Conservation (phyloP, 1,140 invertebrate species). For the Drosophila baimaii region DNA sequence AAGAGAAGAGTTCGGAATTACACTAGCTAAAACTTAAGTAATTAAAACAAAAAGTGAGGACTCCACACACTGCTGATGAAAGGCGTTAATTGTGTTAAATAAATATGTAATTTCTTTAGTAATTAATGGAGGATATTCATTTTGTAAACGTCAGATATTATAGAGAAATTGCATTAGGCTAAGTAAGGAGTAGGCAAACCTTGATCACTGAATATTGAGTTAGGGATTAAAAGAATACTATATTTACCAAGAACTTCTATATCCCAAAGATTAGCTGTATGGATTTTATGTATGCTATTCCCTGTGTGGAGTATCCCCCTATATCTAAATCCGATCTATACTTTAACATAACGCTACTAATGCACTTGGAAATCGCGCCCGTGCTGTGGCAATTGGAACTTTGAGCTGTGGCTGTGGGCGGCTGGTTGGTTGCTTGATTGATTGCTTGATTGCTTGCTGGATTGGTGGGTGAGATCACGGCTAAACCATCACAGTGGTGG, state of each 20-base stretch:
- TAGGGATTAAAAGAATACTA: neutral
- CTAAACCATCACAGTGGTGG: conserved; percentile 86
- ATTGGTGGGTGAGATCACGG: conserved; percentile 66
- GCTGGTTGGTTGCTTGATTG: conserved; percentile 39
- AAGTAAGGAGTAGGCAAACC: neutral
- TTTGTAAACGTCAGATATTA: neutral
- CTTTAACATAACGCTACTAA: conserved; percentile 64
- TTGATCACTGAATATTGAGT: neutral
- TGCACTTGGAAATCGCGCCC: conserved; percentile 74
- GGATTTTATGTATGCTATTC: neutral
- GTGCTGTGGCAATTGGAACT: conserved; percentile 65
- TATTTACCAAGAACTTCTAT: neutral
- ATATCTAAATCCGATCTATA: conserved; percentile 12
- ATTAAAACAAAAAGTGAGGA: conserved; percentile 5
- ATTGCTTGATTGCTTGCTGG: conserved; percentile 18
- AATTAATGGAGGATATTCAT: no score
- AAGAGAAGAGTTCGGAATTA: conserved; percentile 59
- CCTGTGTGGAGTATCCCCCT: neutral
- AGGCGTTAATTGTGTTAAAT: neutral
- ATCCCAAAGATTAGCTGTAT: neutral
- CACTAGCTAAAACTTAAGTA: conserved; percentile 56
- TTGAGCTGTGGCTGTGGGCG: conserved; percentile 32
- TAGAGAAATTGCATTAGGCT: no score
- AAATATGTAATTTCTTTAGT: neutral
- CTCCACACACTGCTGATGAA: neutral